These are phyloP conservation scores for Lepidonotus clava DNA, from an alignment of 2,888 invertebrate species.

Conservation along the genomic window DNA sequence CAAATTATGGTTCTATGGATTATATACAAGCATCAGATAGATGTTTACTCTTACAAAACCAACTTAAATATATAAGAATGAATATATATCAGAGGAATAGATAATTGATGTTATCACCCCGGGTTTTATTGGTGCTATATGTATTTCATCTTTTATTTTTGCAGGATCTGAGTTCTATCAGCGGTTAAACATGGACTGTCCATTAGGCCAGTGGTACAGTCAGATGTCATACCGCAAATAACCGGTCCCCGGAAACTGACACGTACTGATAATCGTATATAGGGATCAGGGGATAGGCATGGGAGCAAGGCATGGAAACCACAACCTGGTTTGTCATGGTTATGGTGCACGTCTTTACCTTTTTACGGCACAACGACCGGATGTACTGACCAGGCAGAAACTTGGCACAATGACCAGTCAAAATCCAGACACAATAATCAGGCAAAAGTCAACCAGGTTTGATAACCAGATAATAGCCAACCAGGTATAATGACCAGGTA, in stretches of 20 bases:
- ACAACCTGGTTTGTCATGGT: neutral
- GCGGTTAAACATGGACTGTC: conserved; percentile 37
- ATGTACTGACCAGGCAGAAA: neutral
- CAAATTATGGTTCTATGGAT: too few species aligned
- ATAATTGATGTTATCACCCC: neutral
- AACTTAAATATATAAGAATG: neutral
- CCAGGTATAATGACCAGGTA: neutral
- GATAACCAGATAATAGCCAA: neutral
- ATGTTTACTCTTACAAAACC: neutral
- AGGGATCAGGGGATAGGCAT: neutral
- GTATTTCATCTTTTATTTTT: neutral
- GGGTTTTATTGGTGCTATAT: neutral
- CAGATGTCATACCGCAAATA: neutral
- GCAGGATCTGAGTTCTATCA: conserved; percentile 41
- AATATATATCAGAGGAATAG: neutral
- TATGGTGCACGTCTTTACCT: neutral
- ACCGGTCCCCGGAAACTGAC: neutral
- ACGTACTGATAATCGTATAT: neutral
- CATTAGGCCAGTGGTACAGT: conserved; percentile 13
- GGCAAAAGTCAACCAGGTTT: neutral
- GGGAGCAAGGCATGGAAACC: too few species aligned
- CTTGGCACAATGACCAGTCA: neutral
- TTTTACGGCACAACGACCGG: neutral
- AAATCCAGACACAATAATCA: neutral
- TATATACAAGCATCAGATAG: too few species aligned